phyloP scores from a whole-genome alignment of 2,888 invertebrate species.

The Liopterus haemorrhoidalis region DNA sequence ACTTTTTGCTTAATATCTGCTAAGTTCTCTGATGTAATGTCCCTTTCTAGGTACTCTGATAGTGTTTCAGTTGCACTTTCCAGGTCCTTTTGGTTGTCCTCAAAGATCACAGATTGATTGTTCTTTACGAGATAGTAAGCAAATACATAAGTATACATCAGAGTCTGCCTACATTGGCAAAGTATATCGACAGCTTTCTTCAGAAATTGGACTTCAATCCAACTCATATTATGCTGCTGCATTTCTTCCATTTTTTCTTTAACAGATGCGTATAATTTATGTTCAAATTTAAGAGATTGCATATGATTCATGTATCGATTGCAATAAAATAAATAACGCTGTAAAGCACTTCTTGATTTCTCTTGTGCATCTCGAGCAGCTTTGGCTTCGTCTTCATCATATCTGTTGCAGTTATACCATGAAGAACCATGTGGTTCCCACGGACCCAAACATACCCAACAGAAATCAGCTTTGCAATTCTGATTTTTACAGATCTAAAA shows the following conservation, averaged over 20 bases:
- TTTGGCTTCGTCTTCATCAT: slow-evolving; percentile 94
- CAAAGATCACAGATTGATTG: slow-evolving; percentile 98
- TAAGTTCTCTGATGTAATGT: slow-evolving; percentile 95
- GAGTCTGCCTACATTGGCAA: slow-evolving; percentile 93
- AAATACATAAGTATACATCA: slow-evolving; percentile 99
- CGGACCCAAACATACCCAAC: slow-evolving; percentile 98
- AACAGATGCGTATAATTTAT: slow-evolving; percentile 91
- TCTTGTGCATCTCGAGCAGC: slow-evolving; percentile 95
- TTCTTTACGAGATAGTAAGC: slow-evolving; percentile 97
- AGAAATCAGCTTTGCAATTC: slow-evolving; percentile 96
- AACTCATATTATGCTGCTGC: slow-evolving; percentile 99
- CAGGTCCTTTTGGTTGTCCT: slow-evolving; percentile 96
- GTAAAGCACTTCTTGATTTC: slow-evolving; percentile 85
- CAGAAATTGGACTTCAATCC: slow-evolving; percentile 99
- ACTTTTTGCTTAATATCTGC: slow-evolving; percentile 98
- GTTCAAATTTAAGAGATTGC: slow-evolving; percentile 96
- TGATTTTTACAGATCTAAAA: slow-evolving; percentile 81
- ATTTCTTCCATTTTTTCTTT: slow-evolving; percentile 99
- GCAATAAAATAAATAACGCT: slow-evolving; percentile 96
- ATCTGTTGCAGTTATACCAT: slow-evolving; percentile 96
- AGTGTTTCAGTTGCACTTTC: slow-evolving; percentile 96
- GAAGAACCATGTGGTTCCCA: slow-evolving; percentile 99
- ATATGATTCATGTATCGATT: slow-evolving; percentile 99
- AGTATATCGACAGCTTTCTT: slow-evolving; percentile 96
- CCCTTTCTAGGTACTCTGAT: slow-evolving; percentile 95